phyloP scores from a whole-genome alignment of 1,140 invertebrate genomes.

The Plectrocnemia conspersa region DNA sequence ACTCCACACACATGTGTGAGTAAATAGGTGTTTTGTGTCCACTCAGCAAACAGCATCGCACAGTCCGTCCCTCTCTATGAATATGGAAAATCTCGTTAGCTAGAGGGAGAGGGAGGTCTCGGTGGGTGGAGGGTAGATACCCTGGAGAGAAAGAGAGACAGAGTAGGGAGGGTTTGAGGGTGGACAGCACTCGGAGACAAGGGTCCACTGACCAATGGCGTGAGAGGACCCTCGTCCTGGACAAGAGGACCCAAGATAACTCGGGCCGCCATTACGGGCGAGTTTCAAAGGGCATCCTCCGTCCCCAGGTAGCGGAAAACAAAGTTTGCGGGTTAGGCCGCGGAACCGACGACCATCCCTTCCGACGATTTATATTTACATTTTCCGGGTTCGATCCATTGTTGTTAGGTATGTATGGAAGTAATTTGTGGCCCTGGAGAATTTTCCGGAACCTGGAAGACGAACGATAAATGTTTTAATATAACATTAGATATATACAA shows the following conservation, averaged over 20 bases:
- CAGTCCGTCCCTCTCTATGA: constrained; percentile 7
- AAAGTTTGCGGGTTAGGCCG: background rate
- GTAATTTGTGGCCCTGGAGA: background rate
- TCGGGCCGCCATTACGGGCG: constrained; percentile 16
- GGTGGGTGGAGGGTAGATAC: background rate
- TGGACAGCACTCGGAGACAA: constrained; percentile 15
- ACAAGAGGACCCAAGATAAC: constrained; percentile 7
- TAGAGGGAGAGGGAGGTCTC: constrained; percentile 14
- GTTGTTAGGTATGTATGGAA: background rate
- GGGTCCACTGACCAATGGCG: constrained; percentile 31
- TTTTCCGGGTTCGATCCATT: constrained; percentile 6
- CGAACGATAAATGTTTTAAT: too few relatives aligned
- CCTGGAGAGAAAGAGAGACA: background rate
- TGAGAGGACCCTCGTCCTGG: constrained; percentile 15
- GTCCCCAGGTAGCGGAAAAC: background rate
- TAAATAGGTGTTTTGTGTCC: too few relatives aligned
- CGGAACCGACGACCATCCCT: background rate
- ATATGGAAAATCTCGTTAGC: background rate
- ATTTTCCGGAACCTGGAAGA: too few relatives aligned
- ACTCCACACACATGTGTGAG: too few relatives aligned
- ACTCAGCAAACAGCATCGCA: background rate
- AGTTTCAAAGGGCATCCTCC: background rate
- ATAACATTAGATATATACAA: too few relatives aligned
- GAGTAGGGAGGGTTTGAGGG: constrained; percentile 7
- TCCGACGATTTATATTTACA: constrained; percentile 4